phyloP scores from a whole-genome alignment of 2,888 invertebrate species.

The Sympetrum striolatum region DNA sequence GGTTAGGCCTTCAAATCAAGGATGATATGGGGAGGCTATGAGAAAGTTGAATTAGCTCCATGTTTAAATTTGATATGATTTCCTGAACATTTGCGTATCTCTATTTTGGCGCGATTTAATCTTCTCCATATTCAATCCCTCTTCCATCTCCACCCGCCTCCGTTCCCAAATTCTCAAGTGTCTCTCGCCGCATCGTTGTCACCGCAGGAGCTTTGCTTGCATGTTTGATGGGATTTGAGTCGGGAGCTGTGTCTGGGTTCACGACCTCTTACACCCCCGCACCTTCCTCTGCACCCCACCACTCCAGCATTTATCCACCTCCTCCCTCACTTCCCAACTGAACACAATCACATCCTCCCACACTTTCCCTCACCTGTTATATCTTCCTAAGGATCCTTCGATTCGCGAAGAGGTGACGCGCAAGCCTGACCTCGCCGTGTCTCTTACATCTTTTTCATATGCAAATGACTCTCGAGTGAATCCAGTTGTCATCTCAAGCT shows the following conservation, averaged over 20 bases:
- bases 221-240: constrained; percentile 44
- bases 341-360: neutral
- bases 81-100: too few relatives aligned
- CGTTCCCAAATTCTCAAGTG: constrained; percentile 7
- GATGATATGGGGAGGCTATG: too few relatives aligned
- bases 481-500: neutral
- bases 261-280: constrained; percentile 19
- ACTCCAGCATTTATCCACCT: neutral
- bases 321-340: neutral
- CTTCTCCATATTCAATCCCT: constrained; percentile 6
- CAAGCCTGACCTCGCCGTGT: neutral
- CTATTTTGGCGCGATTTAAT: neutral
- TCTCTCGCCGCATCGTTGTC: constrained; percentile 10
- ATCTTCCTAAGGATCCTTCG: neutral
- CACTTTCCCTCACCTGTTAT: neutral
- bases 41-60: too few relatives aligned
- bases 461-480: neutral
- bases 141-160: neutral
- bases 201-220: constrained; percentile 40
- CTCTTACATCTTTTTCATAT: neutral
- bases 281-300: neutral
- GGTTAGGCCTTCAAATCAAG: too few relatives aligned
- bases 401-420: neutral
- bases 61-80: too few relatives aligned
- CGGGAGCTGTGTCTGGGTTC: constrained; percentile 38